These are phyloP conservation scores for Nomada fabriciana DNA, from an alignment of 2,888 invertebrate species.

Conservation along the genomic window DNA sequence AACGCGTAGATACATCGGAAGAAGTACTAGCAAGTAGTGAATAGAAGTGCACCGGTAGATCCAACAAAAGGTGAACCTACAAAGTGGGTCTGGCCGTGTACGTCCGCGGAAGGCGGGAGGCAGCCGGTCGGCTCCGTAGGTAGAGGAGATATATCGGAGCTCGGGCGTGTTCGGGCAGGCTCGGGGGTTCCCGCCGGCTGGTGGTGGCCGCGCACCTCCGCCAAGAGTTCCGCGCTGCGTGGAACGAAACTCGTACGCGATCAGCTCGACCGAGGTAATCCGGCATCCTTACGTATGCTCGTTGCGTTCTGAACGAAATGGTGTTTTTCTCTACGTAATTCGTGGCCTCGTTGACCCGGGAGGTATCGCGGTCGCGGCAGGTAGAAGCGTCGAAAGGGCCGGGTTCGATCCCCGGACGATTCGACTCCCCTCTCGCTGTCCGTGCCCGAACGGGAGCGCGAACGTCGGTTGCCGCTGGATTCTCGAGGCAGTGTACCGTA, in stretches of 20 bases:
- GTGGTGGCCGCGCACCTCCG: slow-evolving; percentile 81
- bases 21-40: slow-evolving; percentile 34
- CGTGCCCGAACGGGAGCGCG: slow-evolving; percentile 29
- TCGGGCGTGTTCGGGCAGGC: slow-evolving; percentile 69
- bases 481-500: slow-evolving; percentile 66
- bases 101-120: slow-evolving; percentile 73
- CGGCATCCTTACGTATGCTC: slow-evolving; percentile 78
- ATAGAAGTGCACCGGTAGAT: slow-evolving; percentile 40
- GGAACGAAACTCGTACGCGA: slow-evolving; percentile 82
- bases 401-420: slow-evolving; percentile 35
- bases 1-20: slow-evolving; percentile 10
- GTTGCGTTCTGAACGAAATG: slow-evolving; percentile 62
- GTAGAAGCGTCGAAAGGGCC: background rate
- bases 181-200: slow-evolving; percentile 76
- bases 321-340: slow-evolving; percentile 40
- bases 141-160: slow-evolving; percentile 59
- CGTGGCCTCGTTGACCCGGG: slow-evolving; percentile 18
- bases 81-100: slow-evolving; percentile 64
- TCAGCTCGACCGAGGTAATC: slow-evolving; percentile 80
- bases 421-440: slow-evolving; percentile 21
- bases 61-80: slow-evolving; percentile 70
- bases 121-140: slow-evolving; percentile 65
- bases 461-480: slow-evolving; percentile 41
- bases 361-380: slow-evolving; percentile 13
- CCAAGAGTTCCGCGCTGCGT: slow-evolving; percentile 81